Percentiles rank a stretch among this genome's conserved stretches.
These are phyloP conservation scores for Oryzias curvinotus DNA, from an alignment of 2,113 vertebrate species.

Conservation along the genomic window DNA sequence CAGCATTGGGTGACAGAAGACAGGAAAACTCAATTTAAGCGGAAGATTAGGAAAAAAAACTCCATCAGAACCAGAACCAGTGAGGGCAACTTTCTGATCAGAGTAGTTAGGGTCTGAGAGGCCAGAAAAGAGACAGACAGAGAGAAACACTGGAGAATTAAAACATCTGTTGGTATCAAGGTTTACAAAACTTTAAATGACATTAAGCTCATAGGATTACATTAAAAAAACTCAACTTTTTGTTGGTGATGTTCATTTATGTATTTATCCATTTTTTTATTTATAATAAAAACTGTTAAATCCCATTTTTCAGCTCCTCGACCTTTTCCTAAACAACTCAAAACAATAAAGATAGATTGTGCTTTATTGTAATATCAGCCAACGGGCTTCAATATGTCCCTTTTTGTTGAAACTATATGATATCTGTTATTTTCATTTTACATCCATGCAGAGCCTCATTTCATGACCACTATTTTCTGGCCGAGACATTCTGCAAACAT, in stretches of 20 bases:
- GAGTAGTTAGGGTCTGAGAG: too few relatives aligned
- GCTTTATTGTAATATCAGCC: too few relatives aligned
- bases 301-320: slow-evolving; percentile 11
- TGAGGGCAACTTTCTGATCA: too few relatives aligned
- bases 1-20: too few relatives aligned
- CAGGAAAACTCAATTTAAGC: too few relatives aligned
- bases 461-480: slow-evolving; percentile 36
- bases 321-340: too few relatives aligned
- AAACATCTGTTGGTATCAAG: neutral
- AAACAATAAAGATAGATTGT: too few relatives aligned
- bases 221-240: slow-evolving; percentile 1
- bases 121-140: too few relatives aligned
- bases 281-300: slow-evolving; percentile 31
- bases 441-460: slow-evolving; percentile 32
- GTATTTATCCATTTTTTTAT: slow-evolving; percentile 18
- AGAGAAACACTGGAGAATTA: too few relatives aligned
- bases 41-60: too few relatives aligned
- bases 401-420: slow-evolving; percentile 46
- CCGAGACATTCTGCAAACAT: slow-evolving; percentile 30
- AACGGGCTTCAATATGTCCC: neutral
- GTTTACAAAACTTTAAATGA: neutral
- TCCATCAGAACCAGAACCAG: too few relatives aligned
- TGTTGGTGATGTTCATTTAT: too few relatives aligned
- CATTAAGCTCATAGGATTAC: neutral
- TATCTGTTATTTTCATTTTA: slow-evolving; percentile 69